Evolutionary conservation across 2,113 vertebrate species (phyloP).

Genomic region (Bos javanicus): DNA sequence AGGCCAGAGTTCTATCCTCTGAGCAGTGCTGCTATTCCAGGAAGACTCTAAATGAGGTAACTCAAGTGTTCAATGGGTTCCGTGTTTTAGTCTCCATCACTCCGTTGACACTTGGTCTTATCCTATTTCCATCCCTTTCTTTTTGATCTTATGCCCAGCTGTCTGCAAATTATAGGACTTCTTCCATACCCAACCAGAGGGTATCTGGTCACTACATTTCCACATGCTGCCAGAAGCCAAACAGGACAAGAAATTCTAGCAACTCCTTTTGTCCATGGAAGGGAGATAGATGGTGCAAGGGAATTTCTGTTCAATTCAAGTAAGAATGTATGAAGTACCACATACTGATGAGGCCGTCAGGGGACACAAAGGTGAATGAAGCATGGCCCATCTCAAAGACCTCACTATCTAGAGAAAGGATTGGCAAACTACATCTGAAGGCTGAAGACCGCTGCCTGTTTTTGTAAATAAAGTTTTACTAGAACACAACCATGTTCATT

Average conservation of each 20-base stretch:
- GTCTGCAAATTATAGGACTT: background rate
- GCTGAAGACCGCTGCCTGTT: background rate
- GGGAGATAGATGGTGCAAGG: background rate
- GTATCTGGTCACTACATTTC: background rate
- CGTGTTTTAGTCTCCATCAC: background rate
- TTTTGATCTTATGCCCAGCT: background rate
- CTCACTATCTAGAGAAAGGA: background rate
- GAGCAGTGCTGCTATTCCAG: background rate
- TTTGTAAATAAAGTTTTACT: background rate
- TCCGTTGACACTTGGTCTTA: background rate
- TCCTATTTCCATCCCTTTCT: background rate
- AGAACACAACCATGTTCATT: background rate
- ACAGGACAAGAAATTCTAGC: background rate
- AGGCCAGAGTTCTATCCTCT: background rate
- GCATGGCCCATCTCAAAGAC: background rate
- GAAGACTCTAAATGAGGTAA: background rate
- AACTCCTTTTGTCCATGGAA: background rate
- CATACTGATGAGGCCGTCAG: background rate
- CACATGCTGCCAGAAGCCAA: background rate
- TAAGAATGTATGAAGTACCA: background rate
- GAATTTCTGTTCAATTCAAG: background rate
- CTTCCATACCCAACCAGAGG: background rate
- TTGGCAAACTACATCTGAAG: background rate
- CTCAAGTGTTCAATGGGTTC: background rate
- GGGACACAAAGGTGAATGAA: background rate